Evolutionary conservation across 2,888 invertebrate genomes (phyloP), one percentile per base, ranked within the genome.

Genomic region (Xestia ashworthii): DNA sequence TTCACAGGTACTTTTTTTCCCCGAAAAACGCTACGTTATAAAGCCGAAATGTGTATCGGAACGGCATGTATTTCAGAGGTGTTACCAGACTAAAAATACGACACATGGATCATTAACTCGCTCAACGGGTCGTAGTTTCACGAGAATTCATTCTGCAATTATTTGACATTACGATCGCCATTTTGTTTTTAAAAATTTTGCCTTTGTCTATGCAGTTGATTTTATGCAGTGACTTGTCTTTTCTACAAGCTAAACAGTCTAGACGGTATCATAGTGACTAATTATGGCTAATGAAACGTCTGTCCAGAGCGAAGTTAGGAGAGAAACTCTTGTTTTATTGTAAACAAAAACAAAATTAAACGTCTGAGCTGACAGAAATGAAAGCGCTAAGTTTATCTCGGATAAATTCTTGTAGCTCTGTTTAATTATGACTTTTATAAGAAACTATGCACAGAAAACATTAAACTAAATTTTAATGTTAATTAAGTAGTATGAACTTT

Each of bases 281-380:
- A 78, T 82, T 75, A 60, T 65, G 66, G 32, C 44, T 74, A 86
- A 78, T 82, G 71, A 86, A 78, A 62, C 41, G 70, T 65, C 73
- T 69, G 81, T 70, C 71, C 76, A 67, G 50, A 76, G 62, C n/a
- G 32, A 44, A 76, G 65, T 72, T n/a, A 44, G 38, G 38, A 55
- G 32, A 68, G 80, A 80, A 69, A 53, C 50, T 80, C 67, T 71
- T 69, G 67, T 65, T 70, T 84, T 74, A 80, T 71, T 65, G 71
- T 69, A 76, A 70, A 75, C 81, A 81, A 84, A 82, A 84, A 84
- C 64, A 80, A 72, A 84, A 84, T 74, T 64, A 58, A 73, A 83
- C 62, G 62, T 78, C 62, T 66, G 19, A 48, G 71, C 48, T 67
- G 60, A 64, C 83, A 78, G 55, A 62, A 58, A 64, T 78, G 55